These are phyloP conservation scores for Antheraea assamensis DNA, from an alignment of 2,888 invertebrate species.

Conservation along the genomic window DNA sequence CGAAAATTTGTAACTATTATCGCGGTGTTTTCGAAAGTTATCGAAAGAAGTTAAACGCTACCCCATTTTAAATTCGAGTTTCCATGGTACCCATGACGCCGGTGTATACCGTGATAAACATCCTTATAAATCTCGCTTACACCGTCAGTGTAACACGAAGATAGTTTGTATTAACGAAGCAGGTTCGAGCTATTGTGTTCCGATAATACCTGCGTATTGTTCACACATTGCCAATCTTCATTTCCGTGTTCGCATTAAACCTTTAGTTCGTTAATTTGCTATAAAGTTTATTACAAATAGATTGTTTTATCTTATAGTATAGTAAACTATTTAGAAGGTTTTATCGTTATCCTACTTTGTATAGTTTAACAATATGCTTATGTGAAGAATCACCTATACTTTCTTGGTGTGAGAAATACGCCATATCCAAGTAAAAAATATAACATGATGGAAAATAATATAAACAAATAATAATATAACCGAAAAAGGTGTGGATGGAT, in stretches of 20 bases:
- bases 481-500: too few species aligned
- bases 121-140: conserved; percentile 16
- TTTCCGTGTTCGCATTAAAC: conserved; percentile 16
- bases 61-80: neutral
- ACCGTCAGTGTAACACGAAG: neutral
- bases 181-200: conserved; percentile 53
- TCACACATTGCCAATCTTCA: conserved; percentile 50
- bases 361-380: neutral
- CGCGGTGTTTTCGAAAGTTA: too few species aligned
- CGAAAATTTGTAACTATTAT: too few species aligned
- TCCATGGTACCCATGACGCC: neutral
- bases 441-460: neutral
- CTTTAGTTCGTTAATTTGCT: neutral
- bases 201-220: conserved; percentile 54
- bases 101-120: neutral
- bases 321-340: neutral
- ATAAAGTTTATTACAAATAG: conserved; percentile 9
- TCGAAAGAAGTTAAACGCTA: too few species aligned
- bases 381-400: neutral
- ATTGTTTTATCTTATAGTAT: neutral
- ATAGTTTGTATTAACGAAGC: conserved; percentile 56
- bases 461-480: too few species aligned
- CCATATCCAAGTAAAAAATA: too few species aligned
- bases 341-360: neutral
- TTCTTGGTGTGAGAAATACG: neutral